Evolutionary conservation across 1,140 invertebrate genomes (phyloP).

Genomic region (Lutraria rhynchaena): DNA sequence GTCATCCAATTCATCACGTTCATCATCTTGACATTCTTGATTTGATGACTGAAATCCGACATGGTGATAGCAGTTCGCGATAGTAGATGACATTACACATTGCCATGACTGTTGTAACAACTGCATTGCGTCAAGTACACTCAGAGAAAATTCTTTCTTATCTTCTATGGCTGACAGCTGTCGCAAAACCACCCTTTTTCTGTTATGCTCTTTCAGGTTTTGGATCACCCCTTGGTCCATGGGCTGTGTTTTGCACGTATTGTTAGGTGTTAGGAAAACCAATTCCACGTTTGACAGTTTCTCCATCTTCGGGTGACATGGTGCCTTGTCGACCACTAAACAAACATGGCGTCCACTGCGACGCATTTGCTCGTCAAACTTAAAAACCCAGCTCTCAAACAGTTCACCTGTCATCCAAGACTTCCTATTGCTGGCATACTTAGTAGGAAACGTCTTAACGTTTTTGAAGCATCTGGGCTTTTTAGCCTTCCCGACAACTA

Average conservation of each 20-base stretch:
- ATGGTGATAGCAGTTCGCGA: too few relatives aligned
- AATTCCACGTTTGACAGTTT: conserved; percentile 17
- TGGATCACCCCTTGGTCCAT: conserved; percentile 51
- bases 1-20: too few relatives aligned
- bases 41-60: too few relatives aligned
- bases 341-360: background rate
- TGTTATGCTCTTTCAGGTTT: conserved; percentile 28
- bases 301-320: conserved; percentile 10
- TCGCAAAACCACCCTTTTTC: conserved; percentile 7
- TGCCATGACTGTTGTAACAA: too few relatives aligned
- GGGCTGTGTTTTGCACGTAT: conserved; percentile 34
- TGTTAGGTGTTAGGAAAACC: conserved; percentile 12
- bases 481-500: conserved; percentile 12
- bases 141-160: background rate
- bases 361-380: conserved; percentile 16
- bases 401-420: conserved; percentile 6
- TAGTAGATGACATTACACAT: too few relatives aligned
- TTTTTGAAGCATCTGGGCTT: conserved; percentile 30
- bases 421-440: background rate
- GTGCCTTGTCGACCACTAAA: conserved; percentile 38
- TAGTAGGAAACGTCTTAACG: conserved; percentile 11
- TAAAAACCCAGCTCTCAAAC: conserved; percentile 17
- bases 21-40: too few relatives aligned
- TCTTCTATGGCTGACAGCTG: conserved; percentile 24
- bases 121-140: too few relatives aligned